These are phyloP conservation scores for Carterocephalus palaemon DNA, from an alignment of 2,888 invertebrate species.

Conservation along the genomic window DNA sequence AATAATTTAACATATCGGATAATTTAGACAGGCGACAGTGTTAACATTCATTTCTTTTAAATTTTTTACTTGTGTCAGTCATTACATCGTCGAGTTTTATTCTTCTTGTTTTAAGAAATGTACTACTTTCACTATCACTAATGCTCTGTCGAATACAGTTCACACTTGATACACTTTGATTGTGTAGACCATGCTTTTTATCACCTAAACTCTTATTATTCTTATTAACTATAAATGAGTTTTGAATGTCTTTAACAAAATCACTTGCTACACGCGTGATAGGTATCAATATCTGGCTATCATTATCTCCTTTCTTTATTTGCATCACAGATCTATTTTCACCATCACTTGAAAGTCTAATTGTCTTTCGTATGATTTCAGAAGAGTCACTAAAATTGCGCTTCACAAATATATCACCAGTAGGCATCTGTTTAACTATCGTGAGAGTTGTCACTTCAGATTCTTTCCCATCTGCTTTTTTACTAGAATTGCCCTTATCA, in stretches of 20 bases:
- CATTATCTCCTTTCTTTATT: constrained; percentile 69
- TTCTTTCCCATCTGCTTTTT: constrained; percentile 53
- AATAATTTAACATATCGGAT: constrained; percentile 71
- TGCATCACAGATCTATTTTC: constrained; percentile 70
- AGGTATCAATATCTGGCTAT: constrained; percentile 69
- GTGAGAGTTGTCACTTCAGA: constrained; percentile 60
- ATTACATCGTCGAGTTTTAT: constrained; percentile 66
- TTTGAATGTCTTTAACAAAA: constrained; percentile 74
- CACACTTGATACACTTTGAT: constrained; percentile 69
- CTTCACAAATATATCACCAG: constrained; percentile 67
- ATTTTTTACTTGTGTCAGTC: constrained; percentile 69
- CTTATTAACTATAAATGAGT: constrained; percentile 72
- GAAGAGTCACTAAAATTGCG: constrained; percentile 60
- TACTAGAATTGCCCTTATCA: constrained; percentile 56
- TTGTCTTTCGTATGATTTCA: constrained; percentile 66
- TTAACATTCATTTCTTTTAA: constrained; percentile 73
- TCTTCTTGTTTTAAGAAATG: constrained; percentile 66
- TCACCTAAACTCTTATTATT: constrained; percentile 71
- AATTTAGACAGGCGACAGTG: constrained; percentile 51
- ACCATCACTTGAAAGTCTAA: constrained; percentile 66
- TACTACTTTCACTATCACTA: constrained; percentile 66
- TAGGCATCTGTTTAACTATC: constrained; percentile 67
- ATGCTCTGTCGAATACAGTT: constrained; percentile 68
- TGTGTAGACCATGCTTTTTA: constrained; percentile 74
- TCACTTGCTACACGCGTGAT: constrained; percentile 68